Evolutionary conservation across 2,113 vertebrate species (phyloP).

Genomic region (Psephotus haematonotus): DNA sequence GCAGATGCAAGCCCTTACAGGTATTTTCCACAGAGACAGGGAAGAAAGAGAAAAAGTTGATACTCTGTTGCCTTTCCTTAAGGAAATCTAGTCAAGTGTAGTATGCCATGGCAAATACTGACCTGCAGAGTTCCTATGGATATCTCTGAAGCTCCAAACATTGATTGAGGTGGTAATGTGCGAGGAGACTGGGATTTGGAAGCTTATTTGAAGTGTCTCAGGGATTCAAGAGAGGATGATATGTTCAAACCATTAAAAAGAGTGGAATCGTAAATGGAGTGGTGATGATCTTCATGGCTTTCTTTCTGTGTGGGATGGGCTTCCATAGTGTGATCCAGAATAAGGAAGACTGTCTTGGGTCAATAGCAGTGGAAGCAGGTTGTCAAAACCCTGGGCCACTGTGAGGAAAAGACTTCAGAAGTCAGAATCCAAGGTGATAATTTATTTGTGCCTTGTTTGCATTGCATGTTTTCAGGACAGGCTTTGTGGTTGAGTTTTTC

Average conservation of each 20-base stretch:
- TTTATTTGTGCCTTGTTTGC: not conserved
- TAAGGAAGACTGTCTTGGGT: not conserved
- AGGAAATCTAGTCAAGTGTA: not conserved
- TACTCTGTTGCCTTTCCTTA: not conserved
- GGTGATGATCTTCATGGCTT: not conserved
- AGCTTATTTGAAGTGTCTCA: not conserved
- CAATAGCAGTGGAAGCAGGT: not conserved
- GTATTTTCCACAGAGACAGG: not conserved
- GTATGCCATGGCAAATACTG: not conserved
- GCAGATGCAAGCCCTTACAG: not conserved
- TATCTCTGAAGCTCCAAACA: fast-evolving
- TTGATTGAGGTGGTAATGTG: not conserved
- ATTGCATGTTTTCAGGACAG: not conserved
- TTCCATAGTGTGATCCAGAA: not conserved
- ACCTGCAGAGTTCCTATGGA: not conserved
- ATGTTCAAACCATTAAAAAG: not conserved
- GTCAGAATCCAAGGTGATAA: not conserved
- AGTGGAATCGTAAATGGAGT: not conserved
- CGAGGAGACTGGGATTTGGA: not conserved
- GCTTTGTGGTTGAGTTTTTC: not conserved
- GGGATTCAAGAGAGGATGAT: not conserved
- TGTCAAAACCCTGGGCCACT: not conserved
- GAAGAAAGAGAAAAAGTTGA: not conserved
- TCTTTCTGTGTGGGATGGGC: not conserved
- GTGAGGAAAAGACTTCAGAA: not conserved